phyloP scores from a whole-genome alignment of 2,888 invertebrate species.

The Drosophila mimetica region DNA sequence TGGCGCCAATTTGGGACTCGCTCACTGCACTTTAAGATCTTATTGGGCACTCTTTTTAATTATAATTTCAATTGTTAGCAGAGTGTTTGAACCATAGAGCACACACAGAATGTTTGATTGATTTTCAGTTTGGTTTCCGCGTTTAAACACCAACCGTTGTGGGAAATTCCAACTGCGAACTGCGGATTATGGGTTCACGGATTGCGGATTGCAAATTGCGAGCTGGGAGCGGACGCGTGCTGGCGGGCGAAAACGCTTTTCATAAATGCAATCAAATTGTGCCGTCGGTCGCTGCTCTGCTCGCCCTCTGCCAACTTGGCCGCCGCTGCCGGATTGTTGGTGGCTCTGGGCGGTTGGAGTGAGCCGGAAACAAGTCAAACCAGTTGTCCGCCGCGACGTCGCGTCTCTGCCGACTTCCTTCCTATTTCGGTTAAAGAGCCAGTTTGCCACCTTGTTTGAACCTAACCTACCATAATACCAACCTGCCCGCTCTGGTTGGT shows the following conservation, averaged over 20 bases:
- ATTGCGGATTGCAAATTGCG: conserved; percentile 46
- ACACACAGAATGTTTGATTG: conserved; percentile 50
- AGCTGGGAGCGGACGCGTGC: conserved; percentile 71
- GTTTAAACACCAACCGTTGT: conserved; percentile 42
- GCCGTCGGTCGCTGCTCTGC: conserved; percentile 60
- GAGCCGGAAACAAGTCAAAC: conserved; percentile 62
- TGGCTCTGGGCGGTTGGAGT: conserved; percentile 39
- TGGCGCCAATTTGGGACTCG: conserved; percentile 76
- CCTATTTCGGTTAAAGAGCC: conserved; percentile 77
- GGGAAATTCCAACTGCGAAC: conserved; percentile 74
- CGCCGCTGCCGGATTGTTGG: conserved; percentile 13
- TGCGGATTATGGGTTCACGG: conserved; percentile 39
- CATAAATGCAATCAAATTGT: conserved; percentile 70
- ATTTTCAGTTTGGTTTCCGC: conserved; percentile 39
- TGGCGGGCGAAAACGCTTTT: conserved; percentile 71
- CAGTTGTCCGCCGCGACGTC: conserved; percentile 45
- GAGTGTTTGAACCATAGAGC: conserved; percentile 20
- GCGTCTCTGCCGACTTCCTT: conserved; percentile 68
- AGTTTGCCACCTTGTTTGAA: conserved; percentile 79
- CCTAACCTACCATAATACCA: conserved; percentile 83
- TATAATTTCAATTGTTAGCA: conserved; percentile 11
- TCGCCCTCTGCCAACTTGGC: conserved; percentile 9
- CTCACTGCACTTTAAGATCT: conserved; percentile 11
- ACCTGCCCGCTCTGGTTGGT: conserved; percentile 46
- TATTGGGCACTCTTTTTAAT: conserved; percentile 20